Conservation (phyloP, 2,797 vertebrate genomes). For the Bradypodion pumilum region DNA sequence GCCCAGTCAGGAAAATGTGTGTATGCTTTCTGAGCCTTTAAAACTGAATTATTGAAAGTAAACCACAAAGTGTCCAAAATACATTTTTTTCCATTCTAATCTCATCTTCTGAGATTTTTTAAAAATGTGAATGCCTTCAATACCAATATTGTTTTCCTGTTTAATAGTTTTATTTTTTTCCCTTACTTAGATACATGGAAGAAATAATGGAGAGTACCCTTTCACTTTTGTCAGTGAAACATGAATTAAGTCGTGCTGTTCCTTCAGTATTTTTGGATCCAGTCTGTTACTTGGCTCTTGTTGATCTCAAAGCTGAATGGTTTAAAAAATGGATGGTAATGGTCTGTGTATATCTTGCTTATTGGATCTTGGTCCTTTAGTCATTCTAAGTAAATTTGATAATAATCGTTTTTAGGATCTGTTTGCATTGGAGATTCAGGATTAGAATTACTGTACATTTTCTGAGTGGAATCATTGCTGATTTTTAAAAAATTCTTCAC, state of each 20-base stretch:
- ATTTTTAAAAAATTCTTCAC: not conserved
- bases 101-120: not conserved
- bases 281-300: constrained; percentile 85
- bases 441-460: not conserved
- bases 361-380: not conserved
- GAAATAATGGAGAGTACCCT: constrained; percentile 94
- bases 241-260: constrained; percentile 68
- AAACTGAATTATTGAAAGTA: not conserved
- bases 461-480: not conserved
- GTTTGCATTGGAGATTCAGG: not conserved
- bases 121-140: not conserved
- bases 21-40: not conserved
- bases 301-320: constrained; percentile 93
- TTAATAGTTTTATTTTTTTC: constrained; percentile 17
- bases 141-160: not conserved
- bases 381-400: not conserved
- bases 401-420: not conserved
- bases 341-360: not conserved
- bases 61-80: not conserved
- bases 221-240: constrained; percentile 82
- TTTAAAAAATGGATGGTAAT: constrained; percentile 98
- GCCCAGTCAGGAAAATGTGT: too few relatives aligned
- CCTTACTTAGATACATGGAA: constrained; percentile 91
- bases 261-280: constrained; percentile 83
- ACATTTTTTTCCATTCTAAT: not conserved